Conservation (phyloP, 2,113 vertebrate species). For the Cettia cetti region DNA sequence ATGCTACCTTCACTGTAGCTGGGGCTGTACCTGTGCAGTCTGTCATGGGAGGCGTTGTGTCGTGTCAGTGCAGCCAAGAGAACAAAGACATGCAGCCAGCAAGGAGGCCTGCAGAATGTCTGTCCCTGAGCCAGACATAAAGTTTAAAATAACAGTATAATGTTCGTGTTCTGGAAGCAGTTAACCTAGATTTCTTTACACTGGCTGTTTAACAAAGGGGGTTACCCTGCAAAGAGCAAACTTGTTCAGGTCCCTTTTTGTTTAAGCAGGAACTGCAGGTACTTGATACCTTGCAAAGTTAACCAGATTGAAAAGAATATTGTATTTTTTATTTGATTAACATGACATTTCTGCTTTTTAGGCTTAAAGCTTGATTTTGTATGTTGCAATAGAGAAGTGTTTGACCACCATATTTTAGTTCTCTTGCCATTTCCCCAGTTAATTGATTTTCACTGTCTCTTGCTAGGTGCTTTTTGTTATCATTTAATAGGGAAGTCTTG, state of each 20-base stretch:
- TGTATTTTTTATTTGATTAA: background rate
- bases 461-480: slow-evolving; percentile 5
- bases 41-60: rapidly evolving
- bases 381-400: background rate
- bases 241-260: background rate
- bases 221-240: background rate
- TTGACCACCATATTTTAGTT: background rate
- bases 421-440: background rate
- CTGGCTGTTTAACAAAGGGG: background rate
- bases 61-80: background rate
- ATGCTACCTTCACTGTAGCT: background rate
- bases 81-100: background rate
- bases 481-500: background rate
- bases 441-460: slow-evolving; percentile 10
- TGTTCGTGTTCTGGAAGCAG: background rate
- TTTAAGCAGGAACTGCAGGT: background rate
- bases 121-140: background rate
- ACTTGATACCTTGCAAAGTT: background rate
- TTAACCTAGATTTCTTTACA: background rate
- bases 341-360: background rate
- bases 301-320: background rate
- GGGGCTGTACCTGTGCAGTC: background rate
- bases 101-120: background rate
- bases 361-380: background rate
- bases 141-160: background rate